phyloP scores from a whole-genome alignment of 2,797 vertebrate genomes.

The Melanotaenia nigrans region DNA sequence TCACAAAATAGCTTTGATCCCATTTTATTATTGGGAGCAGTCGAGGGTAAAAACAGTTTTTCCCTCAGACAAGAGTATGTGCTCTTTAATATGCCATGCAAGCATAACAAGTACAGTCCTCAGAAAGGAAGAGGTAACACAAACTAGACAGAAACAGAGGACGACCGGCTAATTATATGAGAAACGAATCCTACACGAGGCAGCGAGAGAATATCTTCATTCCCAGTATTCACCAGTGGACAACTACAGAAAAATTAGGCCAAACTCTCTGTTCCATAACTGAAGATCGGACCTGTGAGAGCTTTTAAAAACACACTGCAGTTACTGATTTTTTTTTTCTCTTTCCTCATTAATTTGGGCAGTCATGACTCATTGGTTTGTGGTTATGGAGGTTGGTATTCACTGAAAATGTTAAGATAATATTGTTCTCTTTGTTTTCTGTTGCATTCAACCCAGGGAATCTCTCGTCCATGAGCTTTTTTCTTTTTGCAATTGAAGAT shows the following conservation, averaged over 20 bases:
- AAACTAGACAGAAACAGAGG: constrained; percentile 34
- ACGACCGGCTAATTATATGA: constrained; percentile 52
- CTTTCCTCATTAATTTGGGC: constrained; percentile 73
- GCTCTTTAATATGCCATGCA: constrained; percentile 66
- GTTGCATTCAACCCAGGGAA: constrained; percentile 60
- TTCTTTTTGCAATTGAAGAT: constrained; percentile 84
- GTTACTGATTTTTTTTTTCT: constrained; percentile 64
- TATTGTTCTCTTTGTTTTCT: constrained; percentile 77
- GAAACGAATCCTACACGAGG: constrained; percentile 27
- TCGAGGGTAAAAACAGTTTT: constrained; percentile 55
- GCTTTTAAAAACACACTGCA: constrained; percentile 66
- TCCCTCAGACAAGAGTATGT: constrained; percentile 62
- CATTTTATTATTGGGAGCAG: constrained; percentile 50
- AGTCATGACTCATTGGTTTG: constrained; percentile 74
- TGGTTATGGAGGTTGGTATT: constrained; percentile 68
- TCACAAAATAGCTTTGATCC: constrained; percentile 57
- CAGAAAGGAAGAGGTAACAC: constrained; percentile 57
- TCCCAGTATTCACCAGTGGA: constrained; percentile 18
- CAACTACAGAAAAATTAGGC: constrained; percentile 47
- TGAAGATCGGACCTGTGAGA: constrained; percentile 59
- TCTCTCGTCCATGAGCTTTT: constrained; percentile 78
- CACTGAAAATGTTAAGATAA: constrained; percentile 82
- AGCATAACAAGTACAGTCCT: constrained; percentile 53
- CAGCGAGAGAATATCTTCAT: constrained; percentile 5
- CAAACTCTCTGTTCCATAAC: constrained; percentile 50